Percentiles rank a stretch among this genome's conserved stretches.
Evolutionary conservation across 2,797 vertebrate genomes (phyloP).

Genomic region (Hybognathus amarus): DNA sequence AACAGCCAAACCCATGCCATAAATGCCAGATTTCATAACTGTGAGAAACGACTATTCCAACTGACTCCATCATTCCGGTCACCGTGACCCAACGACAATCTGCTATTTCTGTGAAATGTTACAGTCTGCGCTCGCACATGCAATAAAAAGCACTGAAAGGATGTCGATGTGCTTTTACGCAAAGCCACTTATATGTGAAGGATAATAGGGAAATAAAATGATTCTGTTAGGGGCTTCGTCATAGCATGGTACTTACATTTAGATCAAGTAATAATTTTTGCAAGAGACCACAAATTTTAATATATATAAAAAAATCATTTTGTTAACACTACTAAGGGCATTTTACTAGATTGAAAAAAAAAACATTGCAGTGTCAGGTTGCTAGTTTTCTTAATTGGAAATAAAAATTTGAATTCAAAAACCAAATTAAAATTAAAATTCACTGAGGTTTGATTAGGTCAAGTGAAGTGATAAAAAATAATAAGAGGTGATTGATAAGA

Average conservation of each 20-base stretch:
- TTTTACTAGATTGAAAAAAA: background rate
- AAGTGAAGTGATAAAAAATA: background rate
- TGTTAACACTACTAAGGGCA: background rate
- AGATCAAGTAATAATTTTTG: background rate
- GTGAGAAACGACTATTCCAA: slow-evolving; percentile 67
- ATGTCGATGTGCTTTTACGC: background rate
- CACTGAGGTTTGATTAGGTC: background rate
- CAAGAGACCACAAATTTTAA: background rate
- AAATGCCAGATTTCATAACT: slow-evolving; percentile 51
- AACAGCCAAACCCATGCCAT: slow-evolving; percentile 55
- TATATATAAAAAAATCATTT: too few relatives aligned
- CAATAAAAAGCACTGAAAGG: slow-evolving; percentile 7
- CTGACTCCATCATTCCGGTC: slow-evolving; percentile 61
- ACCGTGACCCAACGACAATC: slow-evolving; percentile 65
- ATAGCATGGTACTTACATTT: background rate
- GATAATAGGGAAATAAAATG: background rate
- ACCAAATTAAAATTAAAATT: background rate
- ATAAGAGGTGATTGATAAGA: too few relatives aligned
- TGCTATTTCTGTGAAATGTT: slow-evolving; percentile 36
- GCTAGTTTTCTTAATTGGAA: background rate
- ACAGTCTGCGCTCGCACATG: background rate
- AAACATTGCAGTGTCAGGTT: background rate
- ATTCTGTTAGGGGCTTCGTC: background rate
- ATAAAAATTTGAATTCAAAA: background rate
- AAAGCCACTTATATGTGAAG: background rate